phyloP scores from a whole-genome alignment of 2,888 invertebrate species.

The Volucella inanis region DNA sequence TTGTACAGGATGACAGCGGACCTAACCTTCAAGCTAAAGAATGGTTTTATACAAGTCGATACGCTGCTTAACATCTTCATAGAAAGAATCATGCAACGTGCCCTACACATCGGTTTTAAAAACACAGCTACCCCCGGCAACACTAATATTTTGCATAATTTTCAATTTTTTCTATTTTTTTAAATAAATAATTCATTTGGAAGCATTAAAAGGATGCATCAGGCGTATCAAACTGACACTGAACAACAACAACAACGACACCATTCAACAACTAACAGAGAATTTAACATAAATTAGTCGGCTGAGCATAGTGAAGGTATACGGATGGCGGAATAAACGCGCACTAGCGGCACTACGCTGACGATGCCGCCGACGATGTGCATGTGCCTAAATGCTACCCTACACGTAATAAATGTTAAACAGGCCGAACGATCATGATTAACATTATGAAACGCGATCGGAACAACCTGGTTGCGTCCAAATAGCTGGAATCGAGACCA shows the following conservation, averaged over 20 bases:
- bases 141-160: constrained; percentile 42
- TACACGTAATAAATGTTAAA: constrained; percentile 75
- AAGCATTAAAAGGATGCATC: constrained; percentile 43
- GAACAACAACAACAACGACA: constrained; percentile 69
- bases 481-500: constrained; percentile 15
- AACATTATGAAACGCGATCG: constrained; percentile 74
- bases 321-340: constrained; percentile 2
- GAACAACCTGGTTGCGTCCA: constrained; percentile 63
- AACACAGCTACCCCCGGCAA: constrained; percentile 23
- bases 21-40: too few relatives aligned
- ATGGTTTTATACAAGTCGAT: too few relatives aligned
- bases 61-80: too few relatives aligned
- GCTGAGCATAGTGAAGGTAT: not conserved
- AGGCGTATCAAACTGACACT: constrained; percentile 56
- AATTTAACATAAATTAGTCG: constrained; percentile 72
- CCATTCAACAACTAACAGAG: constrained; percentile 69
- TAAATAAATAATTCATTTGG: constrained; percentile 65
- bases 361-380: constrained; percentile 38
- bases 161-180: constrained; percentile 11
- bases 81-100: too few relatives aligned
- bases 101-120: too few relatives aligned
- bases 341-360: not conserved
- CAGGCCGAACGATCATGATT: constrained; percentile 73
- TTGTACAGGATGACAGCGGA: too few relatives aligned
- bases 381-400: constrained; percentile 71